Conservation (phyloP, 1,140 invertebrate species). For the Aphidius gifuensis region DNA sequence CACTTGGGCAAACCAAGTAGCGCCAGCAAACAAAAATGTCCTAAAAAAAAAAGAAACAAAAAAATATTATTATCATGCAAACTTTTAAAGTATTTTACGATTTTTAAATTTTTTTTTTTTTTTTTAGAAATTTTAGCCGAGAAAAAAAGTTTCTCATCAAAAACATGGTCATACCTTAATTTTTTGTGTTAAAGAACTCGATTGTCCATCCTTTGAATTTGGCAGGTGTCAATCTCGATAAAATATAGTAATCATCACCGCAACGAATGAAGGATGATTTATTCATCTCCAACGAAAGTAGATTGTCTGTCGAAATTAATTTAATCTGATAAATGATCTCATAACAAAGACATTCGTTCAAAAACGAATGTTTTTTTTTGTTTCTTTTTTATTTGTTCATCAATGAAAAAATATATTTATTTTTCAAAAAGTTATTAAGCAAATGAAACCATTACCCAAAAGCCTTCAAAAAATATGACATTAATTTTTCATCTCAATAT, state of each 20-base stretch:
- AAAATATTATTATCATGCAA: slow-evolving; percentile 7
- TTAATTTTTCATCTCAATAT: too few relatives aligned
- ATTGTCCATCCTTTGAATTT: slow-evolving; percentile 20
- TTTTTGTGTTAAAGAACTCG: background rate
- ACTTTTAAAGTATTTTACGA: background rate
- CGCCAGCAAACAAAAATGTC: slow-evolving; percentile 49
- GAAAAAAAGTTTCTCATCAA: background rate
- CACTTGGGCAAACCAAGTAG: slow-evolving; percentile 48
- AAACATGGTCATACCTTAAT: too few relatives aligned
- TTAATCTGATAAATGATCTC: too few relatives aligned
- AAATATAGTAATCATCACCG: slow-evolving; percentile 31
- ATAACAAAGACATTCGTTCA: too few relatives aligned
- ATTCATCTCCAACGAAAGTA: slow-evolving; percentile 51
- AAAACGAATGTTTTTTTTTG: background rate
- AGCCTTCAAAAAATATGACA: too few relatives aligned
- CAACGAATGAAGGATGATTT: slow-evolving; percentile 28
- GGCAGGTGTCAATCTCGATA: slow-evolving; percentile 33
- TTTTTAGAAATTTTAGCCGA: background rate
- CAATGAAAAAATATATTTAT: background rate
- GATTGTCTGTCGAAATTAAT: slow-evolving; percentile 40
- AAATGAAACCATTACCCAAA: too few relatives aligned
- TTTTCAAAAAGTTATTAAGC: background rate
- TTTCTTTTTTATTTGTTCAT: background rate
- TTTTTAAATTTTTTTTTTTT: background rate
- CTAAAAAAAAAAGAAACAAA: slow-evolving; percentile 27